Evolutionary conservation across 2,113 vertebrate species (phyloP).

Genomic region (Phocoena phocoena): DNA sequence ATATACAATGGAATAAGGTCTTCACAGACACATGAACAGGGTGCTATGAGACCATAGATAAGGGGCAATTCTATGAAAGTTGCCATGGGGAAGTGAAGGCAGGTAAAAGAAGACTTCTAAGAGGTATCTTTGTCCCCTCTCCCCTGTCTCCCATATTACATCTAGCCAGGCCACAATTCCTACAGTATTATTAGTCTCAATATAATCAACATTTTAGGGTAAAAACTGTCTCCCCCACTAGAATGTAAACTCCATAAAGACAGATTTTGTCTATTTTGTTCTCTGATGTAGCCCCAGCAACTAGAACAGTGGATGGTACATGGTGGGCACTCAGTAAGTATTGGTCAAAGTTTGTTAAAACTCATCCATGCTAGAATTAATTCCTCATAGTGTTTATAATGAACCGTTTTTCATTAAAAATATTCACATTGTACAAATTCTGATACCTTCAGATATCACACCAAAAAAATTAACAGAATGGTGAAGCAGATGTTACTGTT

Average conservation of each 20-base stretch:
- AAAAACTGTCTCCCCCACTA: not conserved
- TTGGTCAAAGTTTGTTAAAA: not conserved
- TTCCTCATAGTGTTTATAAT: slow-evolving; percentile 37
- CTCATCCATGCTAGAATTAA: not conserved
- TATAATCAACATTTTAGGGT: not conserved
- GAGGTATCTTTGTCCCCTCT: not conserved
- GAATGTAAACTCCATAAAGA: slow-evolving; percentile 8
- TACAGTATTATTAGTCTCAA: not conserved
- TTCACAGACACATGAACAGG: not conserved
- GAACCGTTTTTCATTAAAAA: slow-evolving; percentile 46
- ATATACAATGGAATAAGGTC: not conserved
- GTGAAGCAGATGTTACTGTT: slow-evolving; percentile 58
- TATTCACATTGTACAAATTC: slow-evolving; percentile 30
- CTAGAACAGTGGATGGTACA: not conserved
- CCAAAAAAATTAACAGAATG: slow-evolving; percentile 17
- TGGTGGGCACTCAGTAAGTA: not conserved
- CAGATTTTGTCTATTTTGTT: not conserved
- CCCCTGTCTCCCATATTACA: not conserved
- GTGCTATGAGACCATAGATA: not conserved
- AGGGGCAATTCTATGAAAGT: not conserved
- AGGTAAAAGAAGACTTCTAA: not conserved
- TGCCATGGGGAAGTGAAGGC: not conserved
- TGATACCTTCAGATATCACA: slow-evolving; percentile 35
- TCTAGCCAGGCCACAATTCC: not conserved
- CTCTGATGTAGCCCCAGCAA: not conserved